These are phyloP conservation scores for Pholis gunnellus DNA, from an alignment of 2,113 vertebrate genomes.

Conservation along the genomic window DNA sequence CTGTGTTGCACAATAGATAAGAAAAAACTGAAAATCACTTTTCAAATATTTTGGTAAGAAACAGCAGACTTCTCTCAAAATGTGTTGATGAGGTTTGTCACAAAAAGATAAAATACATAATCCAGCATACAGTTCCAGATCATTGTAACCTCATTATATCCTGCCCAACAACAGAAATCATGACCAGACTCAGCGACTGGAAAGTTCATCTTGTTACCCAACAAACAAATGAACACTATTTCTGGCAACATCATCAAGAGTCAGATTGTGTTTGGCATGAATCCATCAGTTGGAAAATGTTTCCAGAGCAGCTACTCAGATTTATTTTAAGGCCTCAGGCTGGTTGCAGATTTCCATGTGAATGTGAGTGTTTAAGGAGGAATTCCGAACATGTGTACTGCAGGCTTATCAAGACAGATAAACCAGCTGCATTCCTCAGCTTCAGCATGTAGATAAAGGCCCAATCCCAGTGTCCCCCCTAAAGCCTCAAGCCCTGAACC, in stretches of 20 bases:
- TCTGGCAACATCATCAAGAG: slow-evolving; percentile 25
- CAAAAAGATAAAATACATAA: background rate
- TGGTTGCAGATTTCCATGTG: slow-evolving; percentile 29
- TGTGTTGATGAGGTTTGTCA: background rate
- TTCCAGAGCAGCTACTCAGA: slow-evolving; percentile 23
- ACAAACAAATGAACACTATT: slow-evolving; percentile 15
- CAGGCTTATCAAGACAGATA: slow-evolving; percentile 37
- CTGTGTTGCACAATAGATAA: background rate
- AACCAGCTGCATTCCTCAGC: slow-evolving; percentile 45
- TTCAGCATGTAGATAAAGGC: slow-evolving; percentile 36
- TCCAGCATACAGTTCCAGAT: background rate
- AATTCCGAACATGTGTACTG: slow-evolving; percentile 38
- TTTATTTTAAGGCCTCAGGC: slow-evolving; percentile 22
- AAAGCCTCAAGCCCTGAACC: no score
- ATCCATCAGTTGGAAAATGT: slow-evolving; percentile 29
- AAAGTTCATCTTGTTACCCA: slow-evolving; percentile 1
- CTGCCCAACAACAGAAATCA: background rate
- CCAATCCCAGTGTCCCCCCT: no score
- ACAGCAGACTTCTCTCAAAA: background rate
- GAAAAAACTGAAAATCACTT: background rate
- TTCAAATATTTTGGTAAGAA: background rate
- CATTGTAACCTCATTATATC: background rate
- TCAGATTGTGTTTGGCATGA: slow-evolving; percentile 13
- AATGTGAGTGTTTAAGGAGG: slow-evolving; percentile 1
- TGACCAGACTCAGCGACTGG: background rate